Percentiles rank a stretch among this genome's conserved stretches.
phyloP scores from a whole-genome alignment of 2,113 vertebrate genomes.

The Platichthys stellatus region DNA sequence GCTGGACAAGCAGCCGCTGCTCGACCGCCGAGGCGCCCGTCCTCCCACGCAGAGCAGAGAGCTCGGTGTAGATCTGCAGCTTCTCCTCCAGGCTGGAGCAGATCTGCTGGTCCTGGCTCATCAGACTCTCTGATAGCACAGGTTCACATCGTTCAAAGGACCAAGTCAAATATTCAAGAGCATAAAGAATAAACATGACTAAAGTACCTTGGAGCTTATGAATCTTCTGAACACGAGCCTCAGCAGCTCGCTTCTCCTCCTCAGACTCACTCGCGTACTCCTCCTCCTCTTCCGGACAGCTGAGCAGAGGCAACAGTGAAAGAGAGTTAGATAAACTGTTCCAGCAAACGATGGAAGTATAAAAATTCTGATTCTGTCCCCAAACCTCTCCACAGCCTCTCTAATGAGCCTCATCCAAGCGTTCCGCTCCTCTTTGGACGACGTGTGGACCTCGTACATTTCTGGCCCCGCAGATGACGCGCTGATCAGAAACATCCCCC shows the following conservation, averaged over 20 bases:
- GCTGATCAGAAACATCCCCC: slow-evolving; percentile 96
- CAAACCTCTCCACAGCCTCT: slow-evolving; percentile 93
- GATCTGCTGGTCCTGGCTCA: slow-evolving; percentile 91
- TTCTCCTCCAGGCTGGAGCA: slow-evolving; percentile 93
- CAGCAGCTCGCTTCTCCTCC: slow-evolving; percentile 88
- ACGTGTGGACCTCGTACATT: slow-evolving; percentile 96
- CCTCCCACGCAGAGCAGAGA: slow-evolving; percentile 83
- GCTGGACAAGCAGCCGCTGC: slow-evolving; percentile 86
- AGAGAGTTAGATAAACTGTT: background rate
- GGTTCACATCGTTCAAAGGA: background rate
- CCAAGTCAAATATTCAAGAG: too few relatives aligned
- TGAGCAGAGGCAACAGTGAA: slow-evolving; percentile 60
- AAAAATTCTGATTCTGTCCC: background rate
- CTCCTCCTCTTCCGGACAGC: slow-evolving; percentile 92
- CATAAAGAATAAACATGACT: background rate
- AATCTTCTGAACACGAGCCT: slow-evolving; percentile 88
- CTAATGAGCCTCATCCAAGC: slow-evolving; percentile 94
- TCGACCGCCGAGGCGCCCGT: slow-evolving; percentile 79
- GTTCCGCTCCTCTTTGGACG: slow-evolving; percentile 92
- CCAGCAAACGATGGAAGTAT: background rate
- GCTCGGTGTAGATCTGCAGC: slow-evolving; percentile 85
- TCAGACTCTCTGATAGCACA: slow-evolving; percentile 80
- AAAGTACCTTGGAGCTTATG: slow-evolving; percentile 89
- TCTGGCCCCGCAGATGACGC: slow-evolving; percentile 93
- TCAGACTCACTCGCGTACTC: slow-evolving; percentile 88